These are phyloP conservation scores for Polypedilum pembai DNA, from an alignment of 1,140 invertebrate species.

Conservation along the genomic window DNA sequence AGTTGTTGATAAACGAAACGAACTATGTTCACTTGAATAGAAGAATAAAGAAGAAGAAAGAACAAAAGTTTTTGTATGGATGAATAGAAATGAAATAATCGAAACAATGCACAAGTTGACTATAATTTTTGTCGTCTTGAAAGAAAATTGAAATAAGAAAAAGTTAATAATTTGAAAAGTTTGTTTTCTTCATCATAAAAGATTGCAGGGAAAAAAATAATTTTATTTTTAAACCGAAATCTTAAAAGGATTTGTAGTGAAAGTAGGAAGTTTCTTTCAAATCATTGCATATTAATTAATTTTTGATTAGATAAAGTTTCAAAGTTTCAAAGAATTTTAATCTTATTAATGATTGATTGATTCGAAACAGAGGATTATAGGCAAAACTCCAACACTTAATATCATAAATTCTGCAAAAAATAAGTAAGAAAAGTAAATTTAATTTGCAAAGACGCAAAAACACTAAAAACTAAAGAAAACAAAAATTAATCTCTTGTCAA, in stretches of 20 bases:
- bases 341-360: too few relatives aligned
- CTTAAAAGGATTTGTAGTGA: too few relatives aligned
- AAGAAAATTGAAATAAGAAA: not conserved
- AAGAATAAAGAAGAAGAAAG: not conserved
- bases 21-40: not conserved
- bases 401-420: too few relatives aligned
- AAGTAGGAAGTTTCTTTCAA: too few relatives aligned
- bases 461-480: not conserved
- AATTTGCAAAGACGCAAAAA: not conserved
- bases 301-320: too few relatives aligned
- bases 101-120: slow-evolving; percentile 7
- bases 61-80: not conserved
- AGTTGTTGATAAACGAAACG: slow-evolving; percentile 11
- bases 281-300: too few relatives aligned
- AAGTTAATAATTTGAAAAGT: not conserved
- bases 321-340: too few relatives aligned
- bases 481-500: slow-evolving; percentile 19
- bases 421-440: too few relatives aligned
- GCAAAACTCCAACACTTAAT: too few relatives aligned
- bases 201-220: not conserved
- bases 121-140: too few relatives aligned
- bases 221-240: too few relatives aligned
- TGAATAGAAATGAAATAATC: not conserved
- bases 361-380: too few relatives aligned
- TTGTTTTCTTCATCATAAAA: not conserved